These are phyloP conservation scores for Haliaeetus leucogaster DNA, from an alignment of 2,113 vertebrate genomes.

Conservation along the genomic window DNA sequence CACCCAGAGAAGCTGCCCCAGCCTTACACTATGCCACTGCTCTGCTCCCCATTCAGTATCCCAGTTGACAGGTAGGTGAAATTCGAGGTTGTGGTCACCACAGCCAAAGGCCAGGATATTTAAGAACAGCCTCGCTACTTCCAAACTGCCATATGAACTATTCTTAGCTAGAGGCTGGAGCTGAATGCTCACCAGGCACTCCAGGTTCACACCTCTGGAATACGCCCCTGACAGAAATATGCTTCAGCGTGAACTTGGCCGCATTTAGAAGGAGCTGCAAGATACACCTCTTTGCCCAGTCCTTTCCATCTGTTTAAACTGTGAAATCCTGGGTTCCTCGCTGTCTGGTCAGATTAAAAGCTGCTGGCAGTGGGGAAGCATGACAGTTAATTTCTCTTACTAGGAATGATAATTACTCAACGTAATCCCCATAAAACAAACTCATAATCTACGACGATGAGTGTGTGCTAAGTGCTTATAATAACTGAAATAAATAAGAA, in stretches of 20 bases:
- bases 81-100: conserved; percentile 46
- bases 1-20: neutral
- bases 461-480: conserved; percentile 8
- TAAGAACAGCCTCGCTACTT: neutral
- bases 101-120: conserved; percentile 21
- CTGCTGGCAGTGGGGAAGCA: conserved; percentile 38
- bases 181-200: conserved; percentile 13
- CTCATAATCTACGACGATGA: neutral
- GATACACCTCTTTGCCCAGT: conserved; percentile 56
- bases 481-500: conserved; percentile 42
- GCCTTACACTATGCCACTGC: neutral
- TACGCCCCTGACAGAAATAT: conserved; percentile 60
- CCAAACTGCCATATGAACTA: neutral
- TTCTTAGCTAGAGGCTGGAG: conserved; percentile 55
- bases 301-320: conserved; percentile 70
- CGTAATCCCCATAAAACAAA: conserved; percentile 41
- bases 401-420: conserved; percentile 57
- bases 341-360: conserved; percentile 70
- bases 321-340: conserved; percentile 59
- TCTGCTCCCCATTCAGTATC: neutral
- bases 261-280: conserved; percentile 56
- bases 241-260: conserved; percentile 55
- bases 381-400: conserved; percentile 59
- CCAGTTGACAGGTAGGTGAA: neutral
- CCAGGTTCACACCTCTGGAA: conserved; percentile 68